A percentile compares a stretch with the other conserved stretches of the same genome.
Evolutionary conservation across 2,888 invertebrate species (phyloP).

Genomic region (Cepaea hortensis): DNA sequence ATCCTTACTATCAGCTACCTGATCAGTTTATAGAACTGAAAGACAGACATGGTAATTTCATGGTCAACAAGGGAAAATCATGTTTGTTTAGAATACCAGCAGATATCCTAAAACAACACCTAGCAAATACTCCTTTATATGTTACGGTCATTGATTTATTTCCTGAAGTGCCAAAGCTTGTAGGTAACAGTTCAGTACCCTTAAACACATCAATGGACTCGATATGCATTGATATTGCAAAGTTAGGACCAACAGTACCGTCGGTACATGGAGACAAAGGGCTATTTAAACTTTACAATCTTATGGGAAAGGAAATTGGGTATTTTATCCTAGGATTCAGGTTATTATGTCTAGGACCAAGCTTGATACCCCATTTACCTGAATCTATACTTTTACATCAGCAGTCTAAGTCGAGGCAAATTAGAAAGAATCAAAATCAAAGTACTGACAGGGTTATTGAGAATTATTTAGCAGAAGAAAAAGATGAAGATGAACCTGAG

Average conservation of each 20-base stretch:
- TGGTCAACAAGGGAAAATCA: slow-evolving; percentile 74
- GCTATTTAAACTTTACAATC: slow-evolving; percentile 70
- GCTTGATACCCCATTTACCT: slow-evolving; percentile 72
- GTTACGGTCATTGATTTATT: slow-evolving; percentile 75
- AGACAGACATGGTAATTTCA: slow-evolving; percentile 72
- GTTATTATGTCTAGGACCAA: slow-evolving; percentile 72
- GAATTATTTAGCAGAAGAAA: slow-evolving; percentile 27
- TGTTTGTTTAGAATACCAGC: slow-evolving; percentile 72
- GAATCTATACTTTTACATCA: slow-evolving; percentile 59
- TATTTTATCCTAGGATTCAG: slow-evolving; percentile 71
- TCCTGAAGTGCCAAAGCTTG: slow-evolving; percentile 71
- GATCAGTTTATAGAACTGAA: slow-evolving; percentile 73
- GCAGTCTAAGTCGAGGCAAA: slow-evolving; percentile 14
- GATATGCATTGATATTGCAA: slow-evolving; percentile 66
- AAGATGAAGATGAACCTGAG: slow-evolving; percentile 16
- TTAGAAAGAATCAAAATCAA: slow-evolving; percentile 30
- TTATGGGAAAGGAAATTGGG: slow-evolving; percentile 75
- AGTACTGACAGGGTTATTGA: slow-evolving; percentile 28
- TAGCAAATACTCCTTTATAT: slow-evolving; percentile 72
- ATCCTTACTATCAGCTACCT: slow-evolving; percentile 69
- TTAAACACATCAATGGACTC: slow-evolving; percentile 67
- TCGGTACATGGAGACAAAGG: slow-evolving; percentile 73
- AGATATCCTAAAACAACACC: slow-evolving; percentile 66
- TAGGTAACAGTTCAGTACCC: slow-evolving; percentile 72
- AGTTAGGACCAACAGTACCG: slow-evolving; percentile 70